phyloP scores from a whole-genome alignment of 2,113 vertebrate genomes.

The Mormyrus lacerda region DNA sequence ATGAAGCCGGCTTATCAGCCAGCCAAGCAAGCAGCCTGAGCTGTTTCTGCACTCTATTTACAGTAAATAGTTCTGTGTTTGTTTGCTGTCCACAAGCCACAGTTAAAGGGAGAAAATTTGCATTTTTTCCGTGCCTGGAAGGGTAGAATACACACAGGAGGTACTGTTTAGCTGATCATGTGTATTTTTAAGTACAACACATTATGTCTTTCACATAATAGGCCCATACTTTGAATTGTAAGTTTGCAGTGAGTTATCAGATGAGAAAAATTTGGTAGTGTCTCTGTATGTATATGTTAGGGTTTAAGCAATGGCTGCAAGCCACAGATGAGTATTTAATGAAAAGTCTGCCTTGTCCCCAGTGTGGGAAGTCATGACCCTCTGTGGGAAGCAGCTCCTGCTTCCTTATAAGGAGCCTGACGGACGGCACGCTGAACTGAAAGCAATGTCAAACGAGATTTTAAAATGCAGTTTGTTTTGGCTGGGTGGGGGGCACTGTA shows the following conservation, averaged over 20 bases:
- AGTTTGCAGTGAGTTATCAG: neutral
- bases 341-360: neutral
- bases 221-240: neutral
- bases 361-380: neutral
- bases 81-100: neutral
- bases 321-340: conserved; percentile 6
- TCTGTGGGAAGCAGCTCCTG: conserved; percentile 31
- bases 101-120: neutral
- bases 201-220: neutral
- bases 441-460: neutral
- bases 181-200: neutral
- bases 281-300: neutral
- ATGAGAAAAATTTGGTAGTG: neutral
- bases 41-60: neutral
- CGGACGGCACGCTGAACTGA: conserved; percentile 43
- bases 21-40: neutral
- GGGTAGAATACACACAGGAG: neutral
- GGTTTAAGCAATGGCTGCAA: neutral
- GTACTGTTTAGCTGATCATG: neutral
- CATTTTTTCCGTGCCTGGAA: neutral
- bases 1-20: neutral
- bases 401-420: conserved; percentile 68
- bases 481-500: neutral
- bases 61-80: neutral
- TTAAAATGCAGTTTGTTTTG: neutral